phyloP scores from a whole-genome alignment of 2,888 invertebrate species.

The Zeuzera pyrina region DNA sequence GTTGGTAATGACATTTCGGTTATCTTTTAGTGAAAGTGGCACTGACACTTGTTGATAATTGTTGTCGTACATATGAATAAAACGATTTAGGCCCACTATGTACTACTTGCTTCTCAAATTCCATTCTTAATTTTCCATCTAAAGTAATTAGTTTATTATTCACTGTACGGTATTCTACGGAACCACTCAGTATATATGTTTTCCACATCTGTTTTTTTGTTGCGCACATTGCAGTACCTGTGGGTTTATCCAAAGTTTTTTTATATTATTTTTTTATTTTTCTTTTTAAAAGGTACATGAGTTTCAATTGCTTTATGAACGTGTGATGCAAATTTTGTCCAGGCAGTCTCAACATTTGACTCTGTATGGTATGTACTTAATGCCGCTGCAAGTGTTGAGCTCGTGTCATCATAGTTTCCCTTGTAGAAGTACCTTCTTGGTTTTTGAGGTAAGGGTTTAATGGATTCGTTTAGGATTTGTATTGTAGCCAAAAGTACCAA shows the following conservation, averaged over 20 bases:
- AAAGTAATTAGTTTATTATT: neutral
- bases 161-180: neutral
- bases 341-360: too few species aligned
- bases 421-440: too few species aligned
- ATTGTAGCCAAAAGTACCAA: too few species aligned
- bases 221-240: neutral
- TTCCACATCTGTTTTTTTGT: neutral
- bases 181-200: neutral
- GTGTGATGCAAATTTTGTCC: too few species aligned
- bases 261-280: too few species aligned
- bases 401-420: too few species aligned
- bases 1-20: neutral
- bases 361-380: too few species aligned
- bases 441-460: too few species aligned
- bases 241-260: neutral
- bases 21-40: neutral
- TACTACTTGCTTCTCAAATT: neutral
- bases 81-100: neutral
- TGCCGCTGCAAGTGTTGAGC: too few species aligned
- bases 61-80: neutral
- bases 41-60: neutral
- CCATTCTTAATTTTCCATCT: neutral
- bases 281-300: too few species aligned
- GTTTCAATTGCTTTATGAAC: too few species aligned
- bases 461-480: too few species aligned